Conservation (phyloP, 2,888 invertebrate genomes). For the Terebella lapidaria region DNA sequence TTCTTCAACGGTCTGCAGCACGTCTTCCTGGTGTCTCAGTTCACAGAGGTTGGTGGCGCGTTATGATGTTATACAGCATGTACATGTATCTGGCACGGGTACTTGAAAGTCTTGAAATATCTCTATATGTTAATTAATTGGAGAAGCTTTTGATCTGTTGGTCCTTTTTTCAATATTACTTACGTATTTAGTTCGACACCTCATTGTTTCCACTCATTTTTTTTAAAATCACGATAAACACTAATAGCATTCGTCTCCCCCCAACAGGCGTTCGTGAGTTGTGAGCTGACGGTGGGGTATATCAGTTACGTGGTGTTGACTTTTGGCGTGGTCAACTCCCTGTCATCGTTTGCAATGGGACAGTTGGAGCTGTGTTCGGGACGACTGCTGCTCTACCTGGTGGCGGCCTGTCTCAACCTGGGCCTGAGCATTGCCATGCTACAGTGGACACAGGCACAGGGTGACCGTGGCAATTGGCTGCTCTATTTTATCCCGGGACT, state of each 20-base stretch:
- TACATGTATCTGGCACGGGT: too few relatives aligned
- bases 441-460: background rate
- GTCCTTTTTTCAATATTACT: too few relatives aligned
- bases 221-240: too few relatives aligned
- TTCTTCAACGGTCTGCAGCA: slow-evolving; percentile 1
- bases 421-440: background rate
- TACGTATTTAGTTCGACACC: too few relatives aligned
- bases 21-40: background rate
- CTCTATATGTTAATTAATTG: too few relatives aligned
- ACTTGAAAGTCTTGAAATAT: too few relatives aligned
- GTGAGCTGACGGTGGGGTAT: background rate
- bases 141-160: too few relatives aligned
- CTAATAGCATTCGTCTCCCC: too few relatives aligned
- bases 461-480: background rate
- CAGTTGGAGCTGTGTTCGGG: background rate
- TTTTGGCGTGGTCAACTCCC: background rate
- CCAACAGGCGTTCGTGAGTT: slow-evolving; percentile 3
- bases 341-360: background rate
- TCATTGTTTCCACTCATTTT: too few relatives aligned
- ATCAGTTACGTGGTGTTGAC: background rate
- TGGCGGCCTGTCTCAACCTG: background rate
- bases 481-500: background rate
- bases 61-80: too few relatives aligned
- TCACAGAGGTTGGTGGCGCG: background rate
- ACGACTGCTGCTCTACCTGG: background rate